A percentile compares a stretch with the other conserved stretches of the same genome.
Evolutionary conservation across 2,888 invertebrate species (phyloP).

Genomic region (Lycocerus yunnanus): DNA sequence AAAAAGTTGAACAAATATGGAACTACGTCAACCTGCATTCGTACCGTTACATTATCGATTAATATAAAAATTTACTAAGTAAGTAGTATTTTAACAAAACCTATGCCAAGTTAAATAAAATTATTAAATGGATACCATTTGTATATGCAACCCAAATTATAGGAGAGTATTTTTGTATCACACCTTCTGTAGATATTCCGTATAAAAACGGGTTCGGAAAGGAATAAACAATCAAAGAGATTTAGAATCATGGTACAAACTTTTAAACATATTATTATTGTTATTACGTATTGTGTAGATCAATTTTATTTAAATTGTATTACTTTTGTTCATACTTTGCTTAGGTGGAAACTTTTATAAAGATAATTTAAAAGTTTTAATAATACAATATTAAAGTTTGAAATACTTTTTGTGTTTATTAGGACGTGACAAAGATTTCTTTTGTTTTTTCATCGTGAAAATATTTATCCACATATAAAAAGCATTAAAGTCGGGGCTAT

Average conservation of each 20-base stretch:
- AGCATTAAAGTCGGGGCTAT: constrained; percentile 4
- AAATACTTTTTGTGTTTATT: neutral
- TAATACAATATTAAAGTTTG: neutral
- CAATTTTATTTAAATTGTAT: neutral
- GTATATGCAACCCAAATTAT: neutral
- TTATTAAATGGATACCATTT: neutral
- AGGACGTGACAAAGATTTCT: constrained; percentile 6
- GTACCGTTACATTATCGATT: no score
- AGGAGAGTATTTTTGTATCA: neutral
- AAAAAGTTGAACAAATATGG: no score
- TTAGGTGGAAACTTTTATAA: neutral
- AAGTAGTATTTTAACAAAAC: no score
- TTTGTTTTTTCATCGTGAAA: neutral
- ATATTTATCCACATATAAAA: constrained; percentile 10
- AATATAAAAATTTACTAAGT: no score
- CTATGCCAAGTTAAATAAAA: neutral
- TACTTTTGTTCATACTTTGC: neutral
- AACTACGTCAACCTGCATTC: no score
- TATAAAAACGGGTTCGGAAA: neutral
- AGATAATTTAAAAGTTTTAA: neutral
- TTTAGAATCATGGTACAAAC: neutral
- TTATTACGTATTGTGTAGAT: neutral
- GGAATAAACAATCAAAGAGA: neutral
- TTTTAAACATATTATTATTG: no score
- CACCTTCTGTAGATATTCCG: neutral